Evolutionary conservation across 1,140 invertebrate species (phyloP), one percentile per base, ranked within the genome.

Genomic region (Drosophila virilis): DNA sequence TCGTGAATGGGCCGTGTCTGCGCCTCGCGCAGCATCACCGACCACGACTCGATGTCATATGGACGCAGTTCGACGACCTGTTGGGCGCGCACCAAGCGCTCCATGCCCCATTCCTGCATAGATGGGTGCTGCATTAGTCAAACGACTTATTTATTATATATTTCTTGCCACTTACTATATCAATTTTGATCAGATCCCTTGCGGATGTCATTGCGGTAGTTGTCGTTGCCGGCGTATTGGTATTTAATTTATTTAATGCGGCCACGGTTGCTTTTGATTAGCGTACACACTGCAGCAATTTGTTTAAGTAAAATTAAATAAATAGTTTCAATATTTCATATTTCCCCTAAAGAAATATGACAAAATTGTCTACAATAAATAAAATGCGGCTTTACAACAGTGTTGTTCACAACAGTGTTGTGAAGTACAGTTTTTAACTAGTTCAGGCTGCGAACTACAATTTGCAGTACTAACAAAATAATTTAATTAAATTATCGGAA

Each of bases 11-110:
- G 96, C 81, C 98, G 95, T 1, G 95, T 96, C 93, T 99, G 96
- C 3, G 97, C 96, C 94, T 99, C 98, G 76, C 98, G 94, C 4
- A 99, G 95, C 28, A 99, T 94, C 50, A 99, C 94, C 71, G 97
- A 98, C 98, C 98, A 99, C 38, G 98, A 97, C 92, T 99, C 98
- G 32, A 98, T 95, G 92, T 99, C 98, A 92, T 97, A 98, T 0
- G 95, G 95, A 78, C 97, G 97, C 50, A 96, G 95, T 89, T 98
- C 96, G 0, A 97, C 95, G 8, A 96, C 95, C 75, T 96, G 94
- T 86, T 97, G 96, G 28, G 96, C 96, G 57, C 96, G 93, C 75
- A 95, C 95, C 45, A 97, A 92, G 48, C 97, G 96, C 79, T 97
- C 96, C 91, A 96, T 97, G 2, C 96, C 96, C 96, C 96, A 97